Evolutionary conservation across 2,888 invertebrate genomes (phyloP).

Genomic region (Thymelicus lineola): DNA sequence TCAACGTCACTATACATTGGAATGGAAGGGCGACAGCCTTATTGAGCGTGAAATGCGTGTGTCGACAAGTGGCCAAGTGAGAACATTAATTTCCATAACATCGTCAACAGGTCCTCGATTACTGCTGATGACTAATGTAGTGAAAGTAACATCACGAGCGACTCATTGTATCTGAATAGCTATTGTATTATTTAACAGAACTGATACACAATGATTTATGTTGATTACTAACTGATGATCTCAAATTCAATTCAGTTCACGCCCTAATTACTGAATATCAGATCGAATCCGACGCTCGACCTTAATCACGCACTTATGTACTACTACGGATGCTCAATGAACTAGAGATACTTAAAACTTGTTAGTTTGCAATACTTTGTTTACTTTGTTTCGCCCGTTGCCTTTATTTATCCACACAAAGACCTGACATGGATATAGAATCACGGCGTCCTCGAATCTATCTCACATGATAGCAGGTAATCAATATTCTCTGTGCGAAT

Average conservation of each 20-base stretch:
- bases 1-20: background rate
- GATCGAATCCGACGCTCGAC: conserved; percentile 8
- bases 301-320: conserved; percentile 26
- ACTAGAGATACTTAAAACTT: background rate
- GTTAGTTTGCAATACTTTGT: conserved; percentile 16
- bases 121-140: conserved; percentile 7
- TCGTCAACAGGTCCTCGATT: conserved; percentile 12
- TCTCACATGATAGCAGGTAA: conserved; percentile 31
- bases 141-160: conserved; percentile 3
- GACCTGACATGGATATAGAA: conserved; percentile 17
- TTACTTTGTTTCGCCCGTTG: conserved; percentile 17
- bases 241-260: background rate
- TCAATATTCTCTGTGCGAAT: conserved; percentile 28
- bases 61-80: background rate
- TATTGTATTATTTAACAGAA: background rate
- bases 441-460: conserved; percentile 30
- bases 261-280: conserved; percentile 3
- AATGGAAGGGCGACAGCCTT: background rate
- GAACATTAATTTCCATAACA: conserved; percentile 19
- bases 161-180: background rate
- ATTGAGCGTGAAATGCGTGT: conserved; percentile 1
- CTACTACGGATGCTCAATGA: background rate
- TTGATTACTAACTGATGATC: background rate
- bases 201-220: background rate
- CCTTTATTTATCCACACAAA: conserved; percentile 32